Base-by-base conservation (phyloP, 37 sponge, comb jelly and placozoan genomes). In the Agelas oroides region DNA sequence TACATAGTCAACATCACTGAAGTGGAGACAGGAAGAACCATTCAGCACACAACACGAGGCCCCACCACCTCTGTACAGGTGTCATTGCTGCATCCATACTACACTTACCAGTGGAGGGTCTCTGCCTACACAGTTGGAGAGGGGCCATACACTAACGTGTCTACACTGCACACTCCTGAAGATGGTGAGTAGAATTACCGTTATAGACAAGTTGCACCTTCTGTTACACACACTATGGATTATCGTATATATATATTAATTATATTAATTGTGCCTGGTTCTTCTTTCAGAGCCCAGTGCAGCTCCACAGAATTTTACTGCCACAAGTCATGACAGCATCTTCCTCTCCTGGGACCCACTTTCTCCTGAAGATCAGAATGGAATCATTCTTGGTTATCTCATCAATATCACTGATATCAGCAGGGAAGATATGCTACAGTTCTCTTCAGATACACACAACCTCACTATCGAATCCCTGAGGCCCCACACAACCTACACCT, bases 401-500 rank as follows among this genome's bases (percentile, higher is more conserved):
- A 36, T 73, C 16, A 32, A 60, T 25, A 63, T 71, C 65, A 40
- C 69, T 56, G 73, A 79, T 3, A 31, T 30, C 37, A 54, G 27
- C 0, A 70, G 56, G 1, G 70, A 53, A 0, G 46, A 57, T 1
- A 56, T 33, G 14, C 11, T 6, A 28, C 64, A 46, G 8, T 19
- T 38, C 13, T 60, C 46, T 46, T 70, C 53, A 14, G 24, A n/a
- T 32, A 27, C 33, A 21, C 64, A 53, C 16, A 34, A 32, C 24
- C n/a, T 74, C 38, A 75, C 67, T 16, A 35, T 75, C 15, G 31
- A 53, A 28, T 61, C 63, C 31, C 57, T 84, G 25, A 56, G 15
- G 41, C 84, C 84, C 17, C 75, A 55, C 52, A 75, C 84, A 30
- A 67, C 75, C 23, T 84, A 84, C 53, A 20, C 73, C 52, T 71